Base-by-base conservation (phyloP, 2,888 invertebrate genomes). In the Pheosia gnoma region DNA sequence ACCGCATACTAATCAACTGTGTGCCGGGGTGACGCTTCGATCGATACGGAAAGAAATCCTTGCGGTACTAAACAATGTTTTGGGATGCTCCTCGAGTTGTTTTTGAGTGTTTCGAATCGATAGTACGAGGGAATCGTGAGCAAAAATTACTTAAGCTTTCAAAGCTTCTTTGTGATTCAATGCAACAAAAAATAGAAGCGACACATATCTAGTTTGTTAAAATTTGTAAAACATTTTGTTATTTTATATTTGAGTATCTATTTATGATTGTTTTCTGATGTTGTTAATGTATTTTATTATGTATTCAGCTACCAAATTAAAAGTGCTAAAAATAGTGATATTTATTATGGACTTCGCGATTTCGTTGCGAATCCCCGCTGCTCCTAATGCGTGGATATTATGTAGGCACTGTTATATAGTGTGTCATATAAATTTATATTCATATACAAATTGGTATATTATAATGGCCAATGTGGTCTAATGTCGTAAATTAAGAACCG, bases 1-100 rank as follows among this genome's bases (percentile, higher is more conserved):
- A 45, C 67, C 41, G 87, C 78, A 87, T 87, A 86, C 83, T 81
- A 84, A 87, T 67, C 62, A 54, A 65, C 66, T 68, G 58, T 59
- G 60, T 39, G 58, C 59, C 60, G 56, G 60, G 60, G 67, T 61
- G 68, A 67, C 75, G 75, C 68, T 70, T 60, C 67, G 83, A 84
- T 86, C 87, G 85, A 87, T 87, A 82, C 74, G 65, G 73, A 79
- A 83, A 83, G 78, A 84, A 82, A 83, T 80, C 80, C 77, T 74
- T 67, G 68, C 70, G 75, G 72, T 70, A 75, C 69, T 78, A 70
- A 78, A 81, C 84, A 77, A 81, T 84, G 82, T 83, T 85, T 85
- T 78, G 82, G 80, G 70, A 63, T 72, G 68, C 67, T 72, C 63
- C 72, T 71, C 57, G 60, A 68, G 59, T 68, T 67, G 67, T 65